These are phyloP conservation scores for Standfussiana lucernea DNA, from an alignment of 2,888 invertebrate species.

Conservation along the genomic window DNA sequence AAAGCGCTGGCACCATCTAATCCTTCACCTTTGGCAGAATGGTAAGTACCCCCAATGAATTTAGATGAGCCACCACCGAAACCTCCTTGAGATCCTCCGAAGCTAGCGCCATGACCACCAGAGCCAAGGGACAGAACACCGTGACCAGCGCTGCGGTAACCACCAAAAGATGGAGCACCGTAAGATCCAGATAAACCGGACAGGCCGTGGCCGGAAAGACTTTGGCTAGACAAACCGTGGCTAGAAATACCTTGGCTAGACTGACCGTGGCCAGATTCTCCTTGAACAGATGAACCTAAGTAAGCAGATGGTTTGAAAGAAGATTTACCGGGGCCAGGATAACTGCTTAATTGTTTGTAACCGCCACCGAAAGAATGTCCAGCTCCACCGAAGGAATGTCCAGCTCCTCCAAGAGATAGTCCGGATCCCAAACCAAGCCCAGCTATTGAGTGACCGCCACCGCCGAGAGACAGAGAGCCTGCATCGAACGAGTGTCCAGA, in stretches of 20 bases:
- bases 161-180: conserved; percentile 77
- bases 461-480: conserved; percentile 63
- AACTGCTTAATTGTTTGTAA: conserved; percentile 78
- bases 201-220: conserved; percentile 70
- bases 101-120: conserved; percentile 70
- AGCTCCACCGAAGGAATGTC: conserved; percentile 64
- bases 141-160: conserved; percentile 73
- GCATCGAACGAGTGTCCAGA: conserved; percentile 72
- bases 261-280: conserved; percentile 79
- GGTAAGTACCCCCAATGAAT: conserved; percentile 77
- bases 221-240: conserved; percentile 67
- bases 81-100: conserved; percentile 78
- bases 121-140: conserved; percentile 60
- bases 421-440: conserved; percentile 64
- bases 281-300: conserved; percentile 83
- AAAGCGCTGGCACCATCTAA: conserved; percentile 80
- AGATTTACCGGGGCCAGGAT: conserved; percentile 79
- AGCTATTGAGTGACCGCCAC: conserved; percentile 73
- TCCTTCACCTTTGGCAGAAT: conserved; percentile 80
- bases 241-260: conserved; percentile 78
- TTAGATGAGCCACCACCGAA: conserved; percentile 81
- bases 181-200: conserved; percentile 79
- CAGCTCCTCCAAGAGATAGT: conserved; percentile 67
- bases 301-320: conserved; percentile 88
- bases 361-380: conserved; percentile 75